Evolutionary conservation across 2,797 vertebrate species (phyloP), one percentile per base, ranked within the genome.

Genomic region (Xenopus petersii): DNA sequence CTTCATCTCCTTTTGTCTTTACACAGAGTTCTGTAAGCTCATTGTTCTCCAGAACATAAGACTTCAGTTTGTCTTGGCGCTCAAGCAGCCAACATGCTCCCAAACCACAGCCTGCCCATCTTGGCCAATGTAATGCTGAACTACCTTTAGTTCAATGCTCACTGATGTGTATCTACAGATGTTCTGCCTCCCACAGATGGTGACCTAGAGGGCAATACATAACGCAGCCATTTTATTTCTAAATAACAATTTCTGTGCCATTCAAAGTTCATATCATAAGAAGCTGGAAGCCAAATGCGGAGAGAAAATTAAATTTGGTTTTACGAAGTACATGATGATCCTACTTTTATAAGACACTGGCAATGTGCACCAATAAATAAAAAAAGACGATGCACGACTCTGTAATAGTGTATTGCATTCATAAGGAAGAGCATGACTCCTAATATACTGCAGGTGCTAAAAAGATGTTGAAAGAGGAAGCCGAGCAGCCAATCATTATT

Each of bases 141-240:
- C 92, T 30, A 97, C 92, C 72, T 95, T 94, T 72, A 99, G 84
- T 81, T 99, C 96, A 64, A 99, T 95, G 80, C 93, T 92, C 86
- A 95, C 93, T 4, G 89, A 90, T 81, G 99, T 90, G 85, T 96
- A 97, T 87, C 96, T 99, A 84, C 96, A 98, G 85, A 99, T 92
- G 75, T 96, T 89, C 85, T 99, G 98, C 77, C 95, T 92, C 77
- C 98, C 98, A 69, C 94, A 98, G 85, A 99, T 97, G 72, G 96
- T 93, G 58, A 99, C 94, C 96, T 98, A 84, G 81, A 86, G 84
- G 10, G 11, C 11, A 51, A 42, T 7, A 42, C 1, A 42, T 42
- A 3, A 42, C 36, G 5, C 36, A 42, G 36, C 5, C 36, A 42
- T 42, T 42, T 42, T 42, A 42, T 9, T 42, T 42, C 36, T 42